phyloP scores from a whole-genome alignment of 2,113 vertebrate genomes.

The Malurus elegans region DNA sequence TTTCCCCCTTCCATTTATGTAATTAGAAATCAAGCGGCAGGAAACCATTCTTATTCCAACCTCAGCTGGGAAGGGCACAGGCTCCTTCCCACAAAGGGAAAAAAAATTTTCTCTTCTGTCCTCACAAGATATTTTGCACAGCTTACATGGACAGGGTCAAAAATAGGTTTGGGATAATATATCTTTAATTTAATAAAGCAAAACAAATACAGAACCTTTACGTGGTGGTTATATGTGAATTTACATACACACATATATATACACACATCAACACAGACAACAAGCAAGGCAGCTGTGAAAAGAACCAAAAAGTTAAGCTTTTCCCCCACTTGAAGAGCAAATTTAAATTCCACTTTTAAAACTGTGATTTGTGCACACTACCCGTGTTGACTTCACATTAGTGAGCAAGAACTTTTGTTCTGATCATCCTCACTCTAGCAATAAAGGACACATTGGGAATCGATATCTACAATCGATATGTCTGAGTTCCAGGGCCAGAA shows the following conservation, averaged over 20 bases:
- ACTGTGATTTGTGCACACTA: neutral
- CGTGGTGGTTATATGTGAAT: neutral
- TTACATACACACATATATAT: neutral
- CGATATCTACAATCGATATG: fast-evolving
- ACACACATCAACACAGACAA: neutral
- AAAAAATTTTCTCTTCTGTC: neutral
- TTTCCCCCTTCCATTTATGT: conserved; percentile 57
- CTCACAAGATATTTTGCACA: neutral
- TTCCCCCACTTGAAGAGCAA: neutral
- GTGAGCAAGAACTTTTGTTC: neutral
- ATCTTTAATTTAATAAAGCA: conserved; percentile 54
- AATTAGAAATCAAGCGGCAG: conserved; percentile 68
- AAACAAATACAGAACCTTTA: conserved; percentile 39
- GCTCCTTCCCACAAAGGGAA: neutral
- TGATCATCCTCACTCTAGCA: neutral
- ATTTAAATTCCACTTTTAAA: neutral
- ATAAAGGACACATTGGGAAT: neutral
- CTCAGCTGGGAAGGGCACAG: neutral
- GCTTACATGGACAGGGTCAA: conserved; percentile 60
- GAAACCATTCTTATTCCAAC: conserved; percentile 42
- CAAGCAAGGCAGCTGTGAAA: neutral
- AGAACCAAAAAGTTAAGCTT: neutral
- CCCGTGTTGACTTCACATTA: neutral
- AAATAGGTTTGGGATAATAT: conserved; percentile 34
- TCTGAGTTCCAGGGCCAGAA: neutral